These are phyloP conservation scores for Mormyrus proboscirostris DNA, from an alignment of 2,797 vertebrate genomes.

Conservation along the genomic window DNA sequence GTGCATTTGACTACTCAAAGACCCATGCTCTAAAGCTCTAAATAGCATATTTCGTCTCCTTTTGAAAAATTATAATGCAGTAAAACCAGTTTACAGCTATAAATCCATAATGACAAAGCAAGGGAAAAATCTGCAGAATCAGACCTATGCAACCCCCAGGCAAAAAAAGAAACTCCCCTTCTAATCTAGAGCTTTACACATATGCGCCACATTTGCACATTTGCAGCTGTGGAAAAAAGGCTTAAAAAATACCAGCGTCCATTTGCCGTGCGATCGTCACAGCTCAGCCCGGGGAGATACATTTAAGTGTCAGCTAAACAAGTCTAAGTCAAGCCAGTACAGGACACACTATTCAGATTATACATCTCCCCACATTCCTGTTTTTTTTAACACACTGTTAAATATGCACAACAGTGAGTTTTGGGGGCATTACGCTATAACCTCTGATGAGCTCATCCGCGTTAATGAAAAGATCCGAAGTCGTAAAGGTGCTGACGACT, in stretches of 20 bases:
- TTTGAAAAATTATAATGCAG: neutral
- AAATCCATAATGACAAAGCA: neutral
- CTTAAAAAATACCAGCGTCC: neutral
- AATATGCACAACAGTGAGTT: neutral
- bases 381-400: neutral
- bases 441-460: neutral
- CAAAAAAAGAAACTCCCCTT: neutral
- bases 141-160: conserved; percentile 1
- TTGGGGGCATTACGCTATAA: neutral
- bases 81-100: neutral
- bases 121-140: neutral
- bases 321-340: neutral
- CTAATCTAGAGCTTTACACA: neutral
- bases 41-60: neutral
- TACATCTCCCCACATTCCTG: neutral
- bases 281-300: neutral
- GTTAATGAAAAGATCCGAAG: neutral
- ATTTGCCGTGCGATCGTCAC: neutral
- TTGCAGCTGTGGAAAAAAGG: neutral
- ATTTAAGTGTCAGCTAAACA: neutral
- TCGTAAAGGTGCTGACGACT: neutral
- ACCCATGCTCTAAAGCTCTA: neutral
- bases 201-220: neutral
- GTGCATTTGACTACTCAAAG: neutral
- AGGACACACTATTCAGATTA: neutral